Conservation (phyloP, 2,797 vertebrate species). For the Diceros bicornis region DNA sequence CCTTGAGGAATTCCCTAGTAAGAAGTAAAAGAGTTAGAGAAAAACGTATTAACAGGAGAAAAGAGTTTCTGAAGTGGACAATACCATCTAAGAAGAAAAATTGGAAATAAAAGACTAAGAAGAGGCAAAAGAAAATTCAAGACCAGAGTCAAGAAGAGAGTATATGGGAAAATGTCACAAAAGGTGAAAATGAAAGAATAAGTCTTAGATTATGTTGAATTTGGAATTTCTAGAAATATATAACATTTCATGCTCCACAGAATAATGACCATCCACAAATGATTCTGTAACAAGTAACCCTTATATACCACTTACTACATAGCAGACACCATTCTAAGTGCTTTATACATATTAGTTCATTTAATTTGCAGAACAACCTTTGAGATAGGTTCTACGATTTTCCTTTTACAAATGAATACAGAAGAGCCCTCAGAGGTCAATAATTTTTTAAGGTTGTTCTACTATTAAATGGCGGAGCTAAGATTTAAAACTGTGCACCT, state of each 20-base stretch:
- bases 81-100: conserved; percentile 50
- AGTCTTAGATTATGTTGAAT: neutral
- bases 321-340: neutral
- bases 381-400: conserved; percentile 22
- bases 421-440: neutral
- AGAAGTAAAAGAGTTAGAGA: conserved; percentile 16
- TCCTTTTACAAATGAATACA: conserved; percentile 15
- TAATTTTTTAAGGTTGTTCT: conserved; percentile 5
- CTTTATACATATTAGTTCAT: neutral
- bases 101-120: conserved; percentile 56
- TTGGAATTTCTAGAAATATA: conserved; percentile 22
- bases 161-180: conserved; percentile 7
- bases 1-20: conserved; percentile 1
- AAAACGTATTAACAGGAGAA: conserved; percentile 32
- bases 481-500: neutral
- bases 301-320: neutral
- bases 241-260: neutral
- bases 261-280: neutral
- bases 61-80: neutral
- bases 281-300: neutral
- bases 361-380: conserved; percentile 4
- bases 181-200: neutral
- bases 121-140: conserved; percentile 63
- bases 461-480: neutral
- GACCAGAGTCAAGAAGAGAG: neutral